Percentiles rank a stretch among this genome's conserved stretches.
phyloP scores from a whole-genome alignment of 2,113 vertebrate genomes.

The Tylochromis polylepis region DNA sequence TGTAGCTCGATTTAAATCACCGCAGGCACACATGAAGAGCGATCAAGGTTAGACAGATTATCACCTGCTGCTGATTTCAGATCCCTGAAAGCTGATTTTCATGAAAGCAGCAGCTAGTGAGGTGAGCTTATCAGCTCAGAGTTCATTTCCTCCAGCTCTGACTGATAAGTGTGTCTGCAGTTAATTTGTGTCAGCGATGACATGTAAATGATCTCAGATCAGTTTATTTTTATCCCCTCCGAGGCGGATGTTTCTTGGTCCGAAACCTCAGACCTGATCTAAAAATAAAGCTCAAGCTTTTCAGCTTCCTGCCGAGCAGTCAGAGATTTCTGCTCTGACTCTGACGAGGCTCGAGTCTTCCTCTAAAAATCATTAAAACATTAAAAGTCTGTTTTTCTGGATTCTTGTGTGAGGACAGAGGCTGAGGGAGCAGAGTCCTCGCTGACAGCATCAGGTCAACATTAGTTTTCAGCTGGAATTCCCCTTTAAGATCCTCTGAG shows the following conservation, averaged over 20 bases:
- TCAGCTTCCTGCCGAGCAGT: not conserved
- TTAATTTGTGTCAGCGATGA: not conserved
- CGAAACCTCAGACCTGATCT: not conserved
- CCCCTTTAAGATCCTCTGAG: slow-evolving; percentile 42
- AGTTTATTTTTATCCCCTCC: not conserved
- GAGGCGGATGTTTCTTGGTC: not conserved
- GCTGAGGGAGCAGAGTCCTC: not conserved
- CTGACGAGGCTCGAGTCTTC: not conserved
- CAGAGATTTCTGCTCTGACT: not conserved
- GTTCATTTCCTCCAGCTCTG: not conserved
- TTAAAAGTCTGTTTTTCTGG: not conserved
- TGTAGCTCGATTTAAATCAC: not conserved
- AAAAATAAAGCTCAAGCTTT: not conserved
- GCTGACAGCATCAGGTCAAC: not conserved
- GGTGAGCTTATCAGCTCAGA: not conserved
- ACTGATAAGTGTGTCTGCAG: not conserved
- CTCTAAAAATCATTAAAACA: not conserved
- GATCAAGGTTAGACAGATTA: not conserved
- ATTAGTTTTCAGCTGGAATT: slow-evolving; percentile 26
- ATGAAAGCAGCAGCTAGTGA: not conserved
- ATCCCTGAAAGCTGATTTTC: not conserved
- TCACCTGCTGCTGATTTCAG: not conserved
- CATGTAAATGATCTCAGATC: not conserved
- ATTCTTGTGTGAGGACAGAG: not conserved
- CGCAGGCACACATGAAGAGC: not conserved